phyloP scores from a whole-genome alignment of 1,140 invertebrate genomes.

The Zaprionus kolodkinae region DNA sequence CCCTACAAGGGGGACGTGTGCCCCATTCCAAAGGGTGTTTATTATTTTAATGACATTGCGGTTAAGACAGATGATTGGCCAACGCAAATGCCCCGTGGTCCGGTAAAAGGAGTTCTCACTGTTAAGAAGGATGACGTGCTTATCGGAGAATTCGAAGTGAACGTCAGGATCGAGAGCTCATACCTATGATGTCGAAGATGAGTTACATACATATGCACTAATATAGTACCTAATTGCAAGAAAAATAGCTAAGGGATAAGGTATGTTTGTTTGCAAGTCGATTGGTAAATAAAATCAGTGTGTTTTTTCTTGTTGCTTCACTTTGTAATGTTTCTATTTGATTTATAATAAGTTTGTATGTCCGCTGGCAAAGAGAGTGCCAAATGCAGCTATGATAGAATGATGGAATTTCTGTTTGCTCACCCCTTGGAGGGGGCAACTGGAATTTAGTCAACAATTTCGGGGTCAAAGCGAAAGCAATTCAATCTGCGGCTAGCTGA shows the following conservation, averaged over 20 bases:
- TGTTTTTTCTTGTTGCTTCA: neutral
- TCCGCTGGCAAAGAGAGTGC: constrained; percentile 22
- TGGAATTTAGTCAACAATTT: constrained; percentile 41
- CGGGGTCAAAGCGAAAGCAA: constrained; percentile 49
- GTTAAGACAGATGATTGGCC: constrained; percentile 6
- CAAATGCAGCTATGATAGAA: constrained; percentile 8
- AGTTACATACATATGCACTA: no score
- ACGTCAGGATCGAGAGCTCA: neutral
- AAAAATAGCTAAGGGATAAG: neutral
- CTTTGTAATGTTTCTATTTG: constrained; percentile 7
- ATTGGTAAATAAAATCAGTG: neutral
- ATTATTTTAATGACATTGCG: constrained; percentile 7
- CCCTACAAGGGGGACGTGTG: constrained; percentile 3
- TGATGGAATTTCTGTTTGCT: constrained; percentile 4
- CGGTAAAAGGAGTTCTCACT: neutral
- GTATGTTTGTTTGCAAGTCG: neutral
- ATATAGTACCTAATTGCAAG: neutral
- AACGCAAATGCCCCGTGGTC: neutral
- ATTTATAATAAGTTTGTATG: neutral
- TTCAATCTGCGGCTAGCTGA: constrained; percentile 58
- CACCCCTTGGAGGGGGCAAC: constrained; percentile 25
- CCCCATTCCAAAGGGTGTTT: constrained; percentile 13
- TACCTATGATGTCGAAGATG: neutral
- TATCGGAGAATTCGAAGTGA: neutral
- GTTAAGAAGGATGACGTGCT: neutral